Conservation (phyloP, 2,888 invertebrate genomes). For the Anagyrus pseudococci region DNA sequence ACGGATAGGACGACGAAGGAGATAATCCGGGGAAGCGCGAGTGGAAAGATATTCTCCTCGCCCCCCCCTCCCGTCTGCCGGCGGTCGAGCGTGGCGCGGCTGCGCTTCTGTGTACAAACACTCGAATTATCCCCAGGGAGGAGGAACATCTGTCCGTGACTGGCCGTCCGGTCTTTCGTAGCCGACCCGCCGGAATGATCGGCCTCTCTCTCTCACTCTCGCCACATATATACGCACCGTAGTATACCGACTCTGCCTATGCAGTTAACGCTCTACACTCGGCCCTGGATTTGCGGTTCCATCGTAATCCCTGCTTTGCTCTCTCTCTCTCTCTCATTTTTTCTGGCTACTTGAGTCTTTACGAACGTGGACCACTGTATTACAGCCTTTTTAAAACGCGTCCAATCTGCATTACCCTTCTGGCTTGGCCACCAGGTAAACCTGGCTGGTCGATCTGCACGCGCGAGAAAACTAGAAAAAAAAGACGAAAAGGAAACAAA, state of each 20-base stretch:
- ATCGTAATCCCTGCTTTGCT: slow-evolving; percentile 47
- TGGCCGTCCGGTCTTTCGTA: slow-evolving; percentile 52
- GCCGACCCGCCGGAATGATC: slow-evolving; percentile 61
- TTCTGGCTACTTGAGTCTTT: too few species aligned
- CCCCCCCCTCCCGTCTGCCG: too few species aligned
- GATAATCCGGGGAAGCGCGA: slow-evolving; percentile 29
- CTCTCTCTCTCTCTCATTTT: slow-evolving; percentile 1
- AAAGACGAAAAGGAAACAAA: background rate
- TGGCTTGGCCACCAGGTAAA: too few species aligned
- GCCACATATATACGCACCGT: too few species aligned
- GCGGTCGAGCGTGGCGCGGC: too few species aligned
- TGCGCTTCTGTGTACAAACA: slow-evolving; percentile 48
- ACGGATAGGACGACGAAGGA: too few species aligned
- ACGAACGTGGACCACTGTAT: too few species aligned
- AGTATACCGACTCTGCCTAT: too few species aligned
- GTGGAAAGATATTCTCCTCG: slow-evolving; percentile 13
- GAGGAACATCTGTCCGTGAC: slow-evolving; percentile 54
- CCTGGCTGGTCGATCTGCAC: background rate
- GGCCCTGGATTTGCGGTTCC: slow-evolving; percentile 59
- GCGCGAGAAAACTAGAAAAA: slow-evolving; percentile 3
- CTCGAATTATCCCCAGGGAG: slow-evolving; percentile 44
- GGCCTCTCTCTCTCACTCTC: slow-evolving; percentile 32
- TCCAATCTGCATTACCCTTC: too few species aligned
- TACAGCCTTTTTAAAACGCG: too few species aligned
- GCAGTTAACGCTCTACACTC: slow-evolving; percentile 51